These are phyloP conservation scores for Equus quagga DNA, from an alignment of 2,113 vertebrate genomes.

Conservation along the genomic window DNA sequence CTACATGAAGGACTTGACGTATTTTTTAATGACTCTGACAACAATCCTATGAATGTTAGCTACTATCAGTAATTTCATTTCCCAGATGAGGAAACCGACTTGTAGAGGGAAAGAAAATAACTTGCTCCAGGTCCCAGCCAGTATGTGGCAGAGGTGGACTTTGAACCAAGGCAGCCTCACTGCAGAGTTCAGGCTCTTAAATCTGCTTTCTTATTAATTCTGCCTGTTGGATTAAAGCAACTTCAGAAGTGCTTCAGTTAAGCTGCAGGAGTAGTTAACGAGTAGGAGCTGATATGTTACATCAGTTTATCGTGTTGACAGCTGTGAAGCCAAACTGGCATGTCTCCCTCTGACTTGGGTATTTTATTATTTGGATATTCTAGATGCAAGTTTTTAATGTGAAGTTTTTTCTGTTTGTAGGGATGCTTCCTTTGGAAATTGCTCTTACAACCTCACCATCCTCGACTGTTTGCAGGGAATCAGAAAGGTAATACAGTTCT, in stretches of 20 bases:
- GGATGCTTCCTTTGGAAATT: slow-evolving; percentile 97
- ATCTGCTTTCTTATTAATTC: neutral
- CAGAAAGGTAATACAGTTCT: slow-evolving; percentile 92
- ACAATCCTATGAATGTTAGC: neutral
- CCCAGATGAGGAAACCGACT: neutral
- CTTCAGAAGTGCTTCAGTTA: neutral
- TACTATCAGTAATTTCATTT: neutral
- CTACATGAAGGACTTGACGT: neutral
- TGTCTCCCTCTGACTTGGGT: neutral
- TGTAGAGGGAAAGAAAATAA: neutral
- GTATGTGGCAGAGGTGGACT: neutral
- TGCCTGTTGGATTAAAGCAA: neutral
- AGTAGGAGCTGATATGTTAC: neutral
- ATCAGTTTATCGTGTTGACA: neutral
- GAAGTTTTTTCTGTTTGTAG: slow-evolving; percentile 85
- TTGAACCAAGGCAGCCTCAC: neutral
- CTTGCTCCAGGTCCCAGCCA: neutral
- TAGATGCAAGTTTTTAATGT: slow-evolving; percentile 64
- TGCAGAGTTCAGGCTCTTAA: neutral
- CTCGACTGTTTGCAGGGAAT: slow-evolving; percentile 98
- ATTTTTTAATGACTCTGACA: neutral
- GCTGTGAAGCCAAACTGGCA: neutral
- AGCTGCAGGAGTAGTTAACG: neutral
- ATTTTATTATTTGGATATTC: slow-evolving; percentile 23
- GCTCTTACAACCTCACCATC: slow-evolving; percentile 95